Evolutionary conservation across 1,140 invertebrate species (phyloP).

Genomic region (Diabrotica undecimpunctata): DNA sequence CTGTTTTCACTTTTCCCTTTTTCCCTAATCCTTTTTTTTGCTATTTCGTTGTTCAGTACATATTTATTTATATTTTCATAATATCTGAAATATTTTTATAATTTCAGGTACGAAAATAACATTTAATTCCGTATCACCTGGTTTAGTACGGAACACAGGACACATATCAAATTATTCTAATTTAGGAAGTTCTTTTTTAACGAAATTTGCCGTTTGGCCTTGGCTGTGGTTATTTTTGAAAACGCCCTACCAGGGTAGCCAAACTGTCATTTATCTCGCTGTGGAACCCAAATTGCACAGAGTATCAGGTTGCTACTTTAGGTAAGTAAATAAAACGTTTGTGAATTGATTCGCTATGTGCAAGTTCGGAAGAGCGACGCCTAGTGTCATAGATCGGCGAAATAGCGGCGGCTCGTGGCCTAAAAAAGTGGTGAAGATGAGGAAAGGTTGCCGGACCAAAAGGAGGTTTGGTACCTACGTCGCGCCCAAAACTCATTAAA

Average conservation of each 20-base stretch:
- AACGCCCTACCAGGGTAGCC: constrained; percentile 62
- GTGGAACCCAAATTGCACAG: constrained; percentile 56
- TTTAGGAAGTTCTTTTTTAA: constrained; percentile 49
- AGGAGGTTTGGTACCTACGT: too few relatives aligned
- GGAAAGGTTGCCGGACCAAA: too few relatives aligned
- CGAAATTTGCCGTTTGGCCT: constrained; percentile 57
- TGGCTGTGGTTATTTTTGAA: constrained; percentile 66
- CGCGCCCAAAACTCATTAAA: too few relatives aligned
- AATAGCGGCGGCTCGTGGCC: too few relatives aligned
- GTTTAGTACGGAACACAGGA: constrained; percentile 62
- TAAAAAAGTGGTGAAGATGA: too few relatives aligned
- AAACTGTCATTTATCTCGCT: constrained; percentile 62
- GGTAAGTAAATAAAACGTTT: constrained; percentile 49
- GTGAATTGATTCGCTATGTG: too few relatives aligned
- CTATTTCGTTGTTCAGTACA: too few relatives aligned
- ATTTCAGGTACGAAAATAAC: constrained; percentile 59
- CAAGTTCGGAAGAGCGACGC: too few relatives aligned
- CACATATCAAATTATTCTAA: constrained; percentile 57
- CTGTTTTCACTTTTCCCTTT: too few relatives aligned
- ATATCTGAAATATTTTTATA: constrained; percentile 11
- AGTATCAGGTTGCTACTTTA: constrained; percentile 62
- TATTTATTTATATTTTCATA: background rate
- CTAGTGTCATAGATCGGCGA: too few relatives aligned
- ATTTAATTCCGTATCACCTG: constrained; percentile 71
- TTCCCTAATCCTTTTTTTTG: too few relatives aligned